Evolutionary conservation across 2,888 invertebrate genomes (phyloP), one percentile per base, ranked within the genome.

Genomic region (Caenorhabditis zanzibari): DNA sequence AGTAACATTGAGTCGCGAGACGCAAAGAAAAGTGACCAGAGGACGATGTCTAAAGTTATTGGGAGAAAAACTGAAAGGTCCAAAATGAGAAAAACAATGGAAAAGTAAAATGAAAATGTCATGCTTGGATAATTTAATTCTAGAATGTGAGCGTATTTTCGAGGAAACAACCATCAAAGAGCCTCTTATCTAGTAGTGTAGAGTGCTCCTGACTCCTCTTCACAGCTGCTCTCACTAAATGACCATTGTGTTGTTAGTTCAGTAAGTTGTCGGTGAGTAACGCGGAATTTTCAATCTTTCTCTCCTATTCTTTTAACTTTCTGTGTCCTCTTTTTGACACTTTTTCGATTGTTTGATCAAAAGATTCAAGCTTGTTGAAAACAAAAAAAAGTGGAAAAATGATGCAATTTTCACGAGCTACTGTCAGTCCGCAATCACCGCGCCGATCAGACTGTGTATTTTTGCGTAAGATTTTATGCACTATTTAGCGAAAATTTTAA

Each of bases 201-300:
- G 47, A 59, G 61, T 58, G 44, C 77, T 71, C 63, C 52, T 77
- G 69, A 71, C 76, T 68, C 76, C 64, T 32, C 58, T 66, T 75
- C 77, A 79, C 71, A 56, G 64, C 71, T 77, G 77, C 68, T 44
- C 49, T 49, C 35, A 52, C 71, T 44, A 44, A 56, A 32, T 77
- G 77, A 77, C 77, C 77, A 77, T 77, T 77, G 77, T 68, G 44
- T 38, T 66, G 64, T 64, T 75, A 66, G 54, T 61, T 72, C 61
- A 47, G 24, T 72, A 44, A 47, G 22, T 56, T 28, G 41, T 49
- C 66, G 66, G 28, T 52, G 52, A 66, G 66, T 35, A 19, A 49
- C 28, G 32, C 66, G 66, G 66, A 49, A 66, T 49, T 64, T 35
- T 32, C 35, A 35, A 66, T 52, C 35, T 52, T 24, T 47, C 41